phyloP scores from a whole-genome alignment of 2,888 invertebrate species.

The Bellardia pandia region DNA sequence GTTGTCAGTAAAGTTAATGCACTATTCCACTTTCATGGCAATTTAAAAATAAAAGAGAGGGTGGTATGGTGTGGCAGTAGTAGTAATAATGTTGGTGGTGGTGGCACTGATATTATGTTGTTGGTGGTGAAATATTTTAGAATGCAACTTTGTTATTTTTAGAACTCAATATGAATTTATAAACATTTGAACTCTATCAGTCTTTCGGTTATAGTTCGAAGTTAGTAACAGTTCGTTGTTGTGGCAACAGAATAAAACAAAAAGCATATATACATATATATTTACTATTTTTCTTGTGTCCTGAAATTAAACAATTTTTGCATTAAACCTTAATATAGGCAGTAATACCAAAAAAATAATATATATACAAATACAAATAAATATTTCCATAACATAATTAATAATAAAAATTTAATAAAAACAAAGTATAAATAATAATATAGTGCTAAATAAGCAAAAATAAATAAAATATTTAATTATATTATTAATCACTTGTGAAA shows the following conservation, averaged over 20 bases:
- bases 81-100: not conserved
- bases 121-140: slow-evolving; percentile 62
- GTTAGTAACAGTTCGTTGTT: slow-evolving; percentile 68
- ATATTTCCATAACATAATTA: not conserved
- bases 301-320: slow-evolving; percentile 26
- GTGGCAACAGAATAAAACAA: slow-evolving; percentile 64
- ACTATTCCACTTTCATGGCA: slow-evolving; percentile 21
- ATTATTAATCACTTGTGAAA: slow-evolving; percentile 17
- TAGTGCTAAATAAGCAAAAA: not conserved
- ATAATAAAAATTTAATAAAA: slow-evolving; percentile 9
- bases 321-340: slow-evolving; percentile 4
- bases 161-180: slow-evolving; percentile 63
- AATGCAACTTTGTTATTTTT: slow-evolving; percentile 69
- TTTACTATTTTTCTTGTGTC: slow-evolving; percentile 1
- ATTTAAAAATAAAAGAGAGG: slow-evolving; percentile 33
- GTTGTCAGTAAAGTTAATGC: slow-evolving; percentile 64
- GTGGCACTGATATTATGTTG: slow-evolving; percentile 6
- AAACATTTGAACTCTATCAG: slow-evolving; percentile 69
- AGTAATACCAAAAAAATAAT: not conserved
- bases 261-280: slow-evolving; percentile 3
- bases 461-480: not conserved
- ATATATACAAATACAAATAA: not conserved
- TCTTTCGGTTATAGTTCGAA: slow-evolving; percentile 64
- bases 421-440: not conserved
- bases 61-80: slow-evolving; percentile 28